phyloP scores from a whole-genome alignment of 2,797 vertebrate genomes.

The Tapirus indicus region DNA sequence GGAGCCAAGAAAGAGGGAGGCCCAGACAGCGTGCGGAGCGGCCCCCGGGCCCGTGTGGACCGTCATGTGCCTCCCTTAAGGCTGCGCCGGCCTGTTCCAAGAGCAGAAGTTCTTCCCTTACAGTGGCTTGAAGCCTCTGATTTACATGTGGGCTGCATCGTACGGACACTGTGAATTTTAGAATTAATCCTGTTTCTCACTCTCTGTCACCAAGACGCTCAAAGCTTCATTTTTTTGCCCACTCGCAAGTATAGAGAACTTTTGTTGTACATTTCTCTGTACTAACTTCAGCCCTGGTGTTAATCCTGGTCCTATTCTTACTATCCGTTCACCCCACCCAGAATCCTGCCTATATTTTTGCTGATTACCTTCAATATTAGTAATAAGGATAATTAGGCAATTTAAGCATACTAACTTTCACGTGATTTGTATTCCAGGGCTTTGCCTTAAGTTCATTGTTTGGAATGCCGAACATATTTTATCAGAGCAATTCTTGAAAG shows the following conservation, averaged over 20 bases:
- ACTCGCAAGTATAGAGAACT: not conserved
- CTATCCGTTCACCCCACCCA: not conserved
- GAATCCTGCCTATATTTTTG: not conserved
- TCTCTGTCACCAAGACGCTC: not conserved
- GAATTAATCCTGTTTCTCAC: not conserved
- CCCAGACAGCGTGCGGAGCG: not conserved
- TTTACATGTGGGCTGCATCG: not conserved
- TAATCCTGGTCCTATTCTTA: not conserved
- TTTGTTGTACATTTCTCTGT: not conserved
- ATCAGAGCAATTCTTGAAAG: not conserved
- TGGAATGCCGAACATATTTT: slow-evolving; percentile 34
- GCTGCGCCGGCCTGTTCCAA: not conserved
- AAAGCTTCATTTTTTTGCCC: not conserved
- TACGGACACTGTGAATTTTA: not conserved
- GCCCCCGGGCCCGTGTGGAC: not conserved
- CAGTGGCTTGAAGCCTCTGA: not conserved
- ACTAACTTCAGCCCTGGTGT: not conserved
- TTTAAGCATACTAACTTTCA: not conserved
- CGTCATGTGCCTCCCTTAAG: not conserved
- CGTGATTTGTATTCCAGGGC: not conserved
- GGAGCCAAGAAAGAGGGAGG: not conserved
- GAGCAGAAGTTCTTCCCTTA: not conserved
- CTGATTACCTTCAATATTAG: not conserved
- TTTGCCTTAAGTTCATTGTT: not conserved
- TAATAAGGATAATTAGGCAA: not conserved